phyloP scores from a whole-genome alignment of 2,797 vertebrate genomes.

The Karalla daura region DNA sequence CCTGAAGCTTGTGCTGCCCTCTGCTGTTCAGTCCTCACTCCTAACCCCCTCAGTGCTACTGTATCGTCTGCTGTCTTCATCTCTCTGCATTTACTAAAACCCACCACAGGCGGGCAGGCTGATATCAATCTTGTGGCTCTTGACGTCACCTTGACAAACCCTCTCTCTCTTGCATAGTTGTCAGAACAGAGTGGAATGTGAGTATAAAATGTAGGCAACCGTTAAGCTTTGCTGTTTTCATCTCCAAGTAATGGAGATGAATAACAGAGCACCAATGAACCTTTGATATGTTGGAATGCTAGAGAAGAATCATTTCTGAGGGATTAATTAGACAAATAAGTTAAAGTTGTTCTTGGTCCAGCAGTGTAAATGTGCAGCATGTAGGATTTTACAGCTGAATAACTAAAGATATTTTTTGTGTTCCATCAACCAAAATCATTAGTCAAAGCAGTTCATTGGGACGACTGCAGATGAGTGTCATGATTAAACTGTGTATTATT shows the following conservation, averaged over 20 bases:
- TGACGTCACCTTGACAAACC: conserved; percentile 81
- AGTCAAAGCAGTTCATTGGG: conserved; percentile 5
- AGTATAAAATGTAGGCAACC: conserved; percentile 81
- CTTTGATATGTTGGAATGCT: conserved; percentile 17
- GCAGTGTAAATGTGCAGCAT: conserved; percentile 30
- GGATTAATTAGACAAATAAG: conserved; percentile 11
- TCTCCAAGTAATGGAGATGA: conserved; percentile 28
- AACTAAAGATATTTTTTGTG: no score
- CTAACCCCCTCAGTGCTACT: conserved; percentile 71
- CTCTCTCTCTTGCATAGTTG: conserved; percentile 86
- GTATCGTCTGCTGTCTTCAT: conserved; percentile 82
- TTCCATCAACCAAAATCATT: conserved; percentile 6
- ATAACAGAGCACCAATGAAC: conserved; percentile 6
- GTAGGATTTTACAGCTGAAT: conserved; percentile 48
- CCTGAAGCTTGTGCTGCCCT: conserved; percentile 77
- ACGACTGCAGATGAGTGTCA: background rate
- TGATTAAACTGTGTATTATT: background rate
- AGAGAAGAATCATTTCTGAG: conserved; percentile 19
- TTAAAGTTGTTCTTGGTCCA: background rate
- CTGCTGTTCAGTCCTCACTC: conserved; percentile 65
- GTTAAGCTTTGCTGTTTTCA: conserved; percentile 36
- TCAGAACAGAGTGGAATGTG: conserved; percentile 88
- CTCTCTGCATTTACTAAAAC: conserved; percentile 79
- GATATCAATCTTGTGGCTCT: conserved; percentile 83
- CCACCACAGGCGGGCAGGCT: conserved; percentile 79